A percentile compares a stretch with the other conserved stretches of the same genome.
phyloP scores from a whole-genome alignment of 2,113 vertebrate species.

The Scortum barcoo region DNA sequence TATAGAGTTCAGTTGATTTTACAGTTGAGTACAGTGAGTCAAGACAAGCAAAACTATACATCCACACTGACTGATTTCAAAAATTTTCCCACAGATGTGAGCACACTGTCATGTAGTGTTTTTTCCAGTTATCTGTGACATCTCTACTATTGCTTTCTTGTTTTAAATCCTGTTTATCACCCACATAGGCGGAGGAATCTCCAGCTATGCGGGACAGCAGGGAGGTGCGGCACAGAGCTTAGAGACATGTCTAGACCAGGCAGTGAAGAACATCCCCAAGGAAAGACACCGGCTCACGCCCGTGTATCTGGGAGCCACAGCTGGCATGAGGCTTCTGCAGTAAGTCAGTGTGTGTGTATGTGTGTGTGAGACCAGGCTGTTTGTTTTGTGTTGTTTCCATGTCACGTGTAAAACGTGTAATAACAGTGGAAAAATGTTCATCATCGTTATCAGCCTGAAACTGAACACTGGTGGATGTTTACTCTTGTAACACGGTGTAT shows the following conservation, averaged over 20 bases:
- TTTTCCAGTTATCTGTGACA: neutral
- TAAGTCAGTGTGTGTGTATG: conserved; percentile 69
- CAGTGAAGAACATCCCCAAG: conserved; percentile 81
- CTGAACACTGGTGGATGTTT: too few relatives aligned
- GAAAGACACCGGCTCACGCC: conserved; percentile 81
- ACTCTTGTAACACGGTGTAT: too few relatives aligned
- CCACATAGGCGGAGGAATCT: conserved; percentile 76
- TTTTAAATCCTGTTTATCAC: neutral
- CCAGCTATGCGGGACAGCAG: conserved; percentile 78
- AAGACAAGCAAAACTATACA: neutral
- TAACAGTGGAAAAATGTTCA: too few relatives aligned
- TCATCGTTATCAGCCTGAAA: too few relatives aligned
- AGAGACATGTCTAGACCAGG: conserved; percentile 83
- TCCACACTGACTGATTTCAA: neutral
- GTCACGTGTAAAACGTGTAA: too few relatives aligned
- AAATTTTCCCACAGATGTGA: neutral
- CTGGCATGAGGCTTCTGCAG: conserved; percentile 92
- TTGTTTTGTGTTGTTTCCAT: neutral
- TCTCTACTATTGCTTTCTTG: too few relatives aligned
- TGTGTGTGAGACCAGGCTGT: neutral
- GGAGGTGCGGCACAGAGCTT: conserved; percentile 78
- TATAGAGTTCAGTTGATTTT: neutral
- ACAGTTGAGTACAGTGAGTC: neutral
- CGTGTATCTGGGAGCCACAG: conserved; percentile 89
- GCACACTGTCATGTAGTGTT: neutral